A percentile compares a stretch with the other conserved stretches of the same genome.
Conservation (phyloP, 2,113 vertebrate genomes). For the Menura novaehollandiae region DNA sequence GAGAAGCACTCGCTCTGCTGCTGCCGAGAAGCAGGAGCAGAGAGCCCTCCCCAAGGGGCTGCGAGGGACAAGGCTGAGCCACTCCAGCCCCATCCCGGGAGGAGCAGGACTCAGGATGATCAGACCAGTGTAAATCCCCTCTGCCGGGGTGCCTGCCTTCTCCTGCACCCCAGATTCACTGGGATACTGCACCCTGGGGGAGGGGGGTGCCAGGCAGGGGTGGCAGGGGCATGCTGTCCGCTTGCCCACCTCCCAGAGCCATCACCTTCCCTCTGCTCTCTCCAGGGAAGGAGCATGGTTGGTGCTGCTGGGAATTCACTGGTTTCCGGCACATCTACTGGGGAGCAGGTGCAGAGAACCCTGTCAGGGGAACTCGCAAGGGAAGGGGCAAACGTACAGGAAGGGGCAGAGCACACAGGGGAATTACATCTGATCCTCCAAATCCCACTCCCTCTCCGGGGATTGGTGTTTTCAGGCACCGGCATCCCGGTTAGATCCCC, state of each 20-base stretch:
- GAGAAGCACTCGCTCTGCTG: neutral
- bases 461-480: neutral
- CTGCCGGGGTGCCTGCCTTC: fast-evolving
- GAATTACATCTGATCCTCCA: neutral
- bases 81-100: neutral
- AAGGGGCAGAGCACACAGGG: neutral
- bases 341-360: neutral
- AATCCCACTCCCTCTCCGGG: neutral
- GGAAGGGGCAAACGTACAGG: neutral
- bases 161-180: fast-evolving
- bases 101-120: neutral
- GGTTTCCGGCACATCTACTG: neutral
- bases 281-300: fast-evolving
- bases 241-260: neutral
- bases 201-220: neutral
- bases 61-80: neutral
- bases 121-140: neutral
- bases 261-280: too few species aligned
- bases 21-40: neutral
- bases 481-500: fast-evolving
- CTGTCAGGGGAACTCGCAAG: neutral
- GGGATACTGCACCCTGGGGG: neutral
- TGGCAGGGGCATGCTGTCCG: fast-evolving
- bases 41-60: neutral
- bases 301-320: neutral